Evolutionary conservation across 2,888 invertebrate species (phyloP), one percentile per base, ranked within the genome.

Genomic region (Tethea ocularis): DNA sequence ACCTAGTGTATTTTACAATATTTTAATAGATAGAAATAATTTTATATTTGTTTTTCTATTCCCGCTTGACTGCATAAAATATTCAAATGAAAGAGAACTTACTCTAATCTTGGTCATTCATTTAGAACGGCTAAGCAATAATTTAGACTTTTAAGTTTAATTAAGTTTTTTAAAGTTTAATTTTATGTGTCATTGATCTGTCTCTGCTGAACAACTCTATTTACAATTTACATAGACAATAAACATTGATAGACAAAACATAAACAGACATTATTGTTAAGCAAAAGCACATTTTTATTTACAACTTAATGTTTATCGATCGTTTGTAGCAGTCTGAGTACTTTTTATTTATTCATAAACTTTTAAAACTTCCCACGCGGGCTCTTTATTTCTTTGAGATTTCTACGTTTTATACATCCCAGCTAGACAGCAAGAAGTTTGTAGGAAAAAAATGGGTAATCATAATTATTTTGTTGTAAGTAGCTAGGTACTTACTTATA

Each of bases 281-380:
- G 68, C 55, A 56, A 57, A 58, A 66, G 57, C 56, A 60, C 66
- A 72, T 72, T 68, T 75, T 70, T 61, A 68, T 67, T 51, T 64
- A 57, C 56, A 57, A 59, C 61, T 70, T 68, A 71, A 66, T 65
- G 57, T 61, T 63, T 65, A 77, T 79, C 68, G 79, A 78, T 72
- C 71, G 70, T 62, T 63, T 57, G 57, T 57, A 58, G 65, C 75
- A 76, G 78, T 77, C 77, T 66, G 64, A 69, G 59, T 61, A 57
- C 63, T 59, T 64, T 53, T 80, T 74, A 80, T 71, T 80, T 78
- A 82, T 81, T 80, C 78, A 79, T 75, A 71, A 77, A 75, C 69
- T 76, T 78, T 58, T 61, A 63, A 56, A 58, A 61, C 26, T 26
- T 26, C 46, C 46, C 46, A 46, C 46, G 46, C 46, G 46, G 52